phyloP scores from a whole-genome alignment of 2,113 vertebrate genomes.

The Fulmarus glacialis region DNA sequence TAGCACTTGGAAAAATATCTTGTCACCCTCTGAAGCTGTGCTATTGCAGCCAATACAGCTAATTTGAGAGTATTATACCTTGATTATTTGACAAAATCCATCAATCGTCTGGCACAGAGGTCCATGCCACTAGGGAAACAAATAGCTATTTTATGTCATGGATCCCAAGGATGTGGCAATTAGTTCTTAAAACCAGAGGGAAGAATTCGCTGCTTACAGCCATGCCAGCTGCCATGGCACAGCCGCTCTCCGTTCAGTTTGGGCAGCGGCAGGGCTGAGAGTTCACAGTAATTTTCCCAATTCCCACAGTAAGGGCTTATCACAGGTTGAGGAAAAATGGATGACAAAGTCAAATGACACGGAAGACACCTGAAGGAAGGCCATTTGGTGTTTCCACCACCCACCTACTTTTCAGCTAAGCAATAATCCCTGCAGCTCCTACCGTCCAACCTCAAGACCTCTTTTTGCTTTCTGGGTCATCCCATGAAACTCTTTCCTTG shows the following conservation, averaged over 20 bases:
- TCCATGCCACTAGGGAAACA: not conserved
- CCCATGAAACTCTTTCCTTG: not conserved
- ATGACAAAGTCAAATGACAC: not conserved
- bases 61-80: not conserved
- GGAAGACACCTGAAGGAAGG: not conserved
- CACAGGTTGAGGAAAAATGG: not conserved
- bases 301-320: not conserved
- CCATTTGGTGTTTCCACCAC: not conserved
- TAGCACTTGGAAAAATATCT: not conserved
- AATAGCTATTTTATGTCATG: not conserved
- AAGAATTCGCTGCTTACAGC: not conserved
- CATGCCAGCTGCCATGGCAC: accelerated
- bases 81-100: not conserved
- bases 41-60: not conserved
- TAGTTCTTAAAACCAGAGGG: not conserved
- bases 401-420: not conserved
- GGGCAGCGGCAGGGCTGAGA: not conserved
- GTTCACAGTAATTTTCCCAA: not conserved
- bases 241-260: not conserved
- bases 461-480: not conserved
- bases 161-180: not conserved
- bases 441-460: not conserved
- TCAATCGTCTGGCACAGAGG: not conserved
- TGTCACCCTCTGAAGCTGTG: not conserved
- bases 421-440: not conserved